Conservation (phyloP, 2,797 vertebrate species). For the Prionace glauca region DNA sequence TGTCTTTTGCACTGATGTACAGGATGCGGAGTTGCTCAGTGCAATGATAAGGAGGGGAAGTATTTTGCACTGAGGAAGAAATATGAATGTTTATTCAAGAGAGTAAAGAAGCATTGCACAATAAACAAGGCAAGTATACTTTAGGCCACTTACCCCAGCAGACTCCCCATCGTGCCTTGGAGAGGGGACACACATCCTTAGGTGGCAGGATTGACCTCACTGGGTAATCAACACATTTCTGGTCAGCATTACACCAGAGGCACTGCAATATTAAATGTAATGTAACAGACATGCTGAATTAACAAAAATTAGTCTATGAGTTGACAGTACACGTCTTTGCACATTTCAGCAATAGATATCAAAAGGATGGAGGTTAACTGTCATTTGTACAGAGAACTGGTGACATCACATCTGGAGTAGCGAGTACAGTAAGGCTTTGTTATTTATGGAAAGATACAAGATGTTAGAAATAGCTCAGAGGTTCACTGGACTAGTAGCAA, state of each 20-base stretch:
- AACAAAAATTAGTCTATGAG: background rate
- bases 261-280: constrained; percentile 61
- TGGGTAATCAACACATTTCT: constrained; percentile 74
- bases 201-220: constrained; percentile 70
- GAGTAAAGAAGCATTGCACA: background rate
- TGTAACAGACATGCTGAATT: background rate
- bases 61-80: background rate
- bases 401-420: no score
- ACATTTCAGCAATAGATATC: background rate
- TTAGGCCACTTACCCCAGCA: constrained; percentile 77
- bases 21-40: background rate
- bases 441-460: no score
- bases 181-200: constrained; percentile 63
- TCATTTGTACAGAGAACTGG: no score
- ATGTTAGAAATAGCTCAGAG: no score
- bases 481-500: no score
- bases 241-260: constrained; percentile 76
- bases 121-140: background rate
- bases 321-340: background rate
- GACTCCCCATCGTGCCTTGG: constrained; percentile 79
- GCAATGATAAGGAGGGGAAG: background rate
- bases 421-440: no score
- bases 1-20: no score
- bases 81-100: background rate
- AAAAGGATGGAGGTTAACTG: no score